A percentile compares a stretch with the other conserved stretches of the same genome.
phyloP scores from a whole-genome alignment of 2,113 vertebrate genomes.

The Suricata suricatta region DNA sequence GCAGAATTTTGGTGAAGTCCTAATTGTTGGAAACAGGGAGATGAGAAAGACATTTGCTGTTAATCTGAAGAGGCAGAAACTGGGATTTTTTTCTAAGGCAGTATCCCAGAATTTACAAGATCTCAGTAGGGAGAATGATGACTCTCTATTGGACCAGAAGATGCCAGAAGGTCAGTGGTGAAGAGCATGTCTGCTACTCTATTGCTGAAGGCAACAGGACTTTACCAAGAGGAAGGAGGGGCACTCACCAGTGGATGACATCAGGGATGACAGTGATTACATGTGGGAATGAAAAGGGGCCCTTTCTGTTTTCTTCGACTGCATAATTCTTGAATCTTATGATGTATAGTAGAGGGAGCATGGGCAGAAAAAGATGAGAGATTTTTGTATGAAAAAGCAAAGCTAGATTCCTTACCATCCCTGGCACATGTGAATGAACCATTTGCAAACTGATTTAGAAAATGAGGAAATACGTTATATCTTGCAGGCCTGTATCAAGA shows the following conservation, averaged over 20 bases:
- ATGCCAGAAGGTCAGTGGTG: neutral
- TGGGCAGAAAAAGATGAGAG: neutral
- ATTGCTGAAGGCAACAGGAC: neutral
- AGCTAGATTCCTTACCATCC: neutral
- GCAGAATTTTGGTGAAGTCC: neutral
- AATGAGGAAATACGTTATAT: neutral
- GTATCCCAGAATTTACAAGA: neutral
- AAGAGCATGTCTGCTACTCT: neutral
- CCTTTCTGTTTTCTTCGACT: neutral
- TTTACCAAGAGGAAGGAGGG: neutral
- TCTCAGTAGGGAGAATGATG: neutral
- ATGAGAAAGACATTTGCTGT: neutral
- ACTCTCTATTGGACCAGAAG: neutral
- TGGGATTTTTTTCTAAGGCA: neutral
- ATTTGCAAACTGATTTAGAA: neutral
- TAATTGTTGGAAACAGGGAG: conserved; percentile 5
- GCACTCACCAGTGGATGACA: too few relatives aligned
- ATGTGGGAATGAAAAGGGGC: neutral
- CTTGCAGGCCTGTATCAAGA: neutral
- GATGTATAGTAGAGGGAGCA: neutral
- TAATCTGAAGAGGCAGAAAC: neutral
- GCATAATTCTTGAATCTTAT: neutral
- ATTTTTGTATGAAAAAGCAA: neutral
- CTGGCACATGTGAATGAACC: neutral
- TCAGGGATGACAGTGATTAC: neutral